Conservation (phyloP, 2,113 vertebrate genomes). For the Stigmatopora nigra region DNA sequence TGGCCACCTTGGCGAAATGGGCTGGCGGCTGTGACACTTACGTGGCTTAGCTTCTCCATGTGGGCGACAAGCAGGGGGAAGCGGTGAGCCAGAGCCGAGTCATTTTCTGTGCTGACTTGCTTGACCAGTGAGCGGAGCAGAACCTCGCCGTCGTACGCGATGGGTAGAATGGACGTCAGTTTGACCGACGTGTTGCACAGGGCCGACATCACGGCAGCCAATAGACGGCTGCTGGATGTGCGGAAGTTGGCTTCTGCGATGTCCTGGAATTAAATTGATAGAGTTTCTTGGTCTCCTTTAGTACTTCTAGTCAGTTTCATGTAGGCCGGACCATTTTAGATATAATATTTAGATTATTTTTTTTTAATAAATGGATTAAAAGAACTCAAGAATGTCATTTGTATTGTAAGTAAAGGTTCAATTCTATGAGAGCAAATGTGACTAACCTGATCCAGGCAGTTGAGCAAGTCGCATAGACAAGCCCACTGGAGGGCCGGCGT, state of each 20-base stretch:
- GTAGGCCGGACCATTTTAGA: no score
- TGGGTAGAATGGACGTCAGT: constrained; percentile 92
- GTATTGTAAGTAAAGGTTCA: neutral
- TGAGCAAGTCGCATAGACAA: constrained; percentile 93
- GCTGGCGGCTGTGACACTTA: constrained; percentile 51
- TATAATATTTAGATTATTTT: no score
- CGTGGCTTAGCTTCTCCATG: constrained; percentile 98
- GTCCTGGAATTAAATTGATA: constrained; percentile 69
- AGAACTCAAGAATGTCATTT: neutral
- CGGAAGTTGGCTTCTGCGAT: constrained; percentile 97
- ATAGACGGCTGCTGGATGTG: constrained; percentile 90
- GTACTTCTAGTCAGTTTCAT: no score
- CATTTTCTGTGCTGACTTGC: constrained; percentile 97
- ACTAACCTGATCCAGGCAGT: constrained; percentile 91
- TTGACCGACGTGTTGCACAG: constrained; percentile 95
- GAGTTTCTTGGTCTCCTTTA: neutral
- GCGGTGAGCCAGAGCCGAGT: constrained; percentile 89
- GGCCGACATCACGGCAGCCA: constrained; percentile 97
- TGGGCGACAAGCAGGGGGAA: constrained; percentile 93
- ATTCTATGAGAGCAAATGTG: neutral
- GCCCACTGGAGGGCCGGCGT: constrained; percentile 96
- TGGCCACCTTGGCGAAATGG: neutral
- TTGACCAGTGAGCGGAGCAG: constrained; percentile 88
- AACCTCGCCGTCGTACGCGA: constrained; percentile 94
- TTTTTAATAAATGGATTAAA: no score